These are phyloP conservation scores for Perizoma flavofasciatum DNA, from an alignment of 2,888 invertebrate species.

Conservation along the genomic window DNA sequence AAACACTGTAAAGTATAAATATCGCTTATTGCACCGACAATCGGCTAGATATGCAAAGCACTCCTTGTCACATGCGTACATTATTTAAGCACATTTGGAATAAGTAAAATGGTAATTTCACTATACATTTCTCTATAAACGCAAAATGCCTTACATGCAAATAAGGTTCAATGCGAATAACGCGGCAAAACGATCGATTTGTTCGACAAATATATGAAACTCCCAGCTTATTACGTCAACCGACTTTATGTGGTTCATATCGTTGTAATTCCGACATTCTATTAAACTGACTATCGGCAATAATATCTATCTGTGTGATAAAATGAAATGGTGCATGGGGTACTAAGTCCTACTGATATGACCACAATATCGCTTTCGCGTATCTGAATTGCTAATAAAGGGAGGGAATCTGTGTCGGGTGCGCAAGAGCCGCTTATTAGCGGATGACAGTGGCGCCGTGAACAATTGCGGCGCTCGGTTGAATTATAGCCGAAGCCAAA, in stretches of 20 bases:
- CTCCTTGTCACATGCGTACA: constrained; percentile 22
- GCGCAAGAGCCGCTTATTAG: constrained; percentile 58
- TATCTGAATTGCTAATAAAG: constrained; percentile 81
- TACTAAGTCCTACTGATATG: constrained; percentile 71
- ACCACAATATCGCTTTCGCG: constrained; percentile 74
- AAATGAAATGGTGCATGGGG: constrained; percentile 68
- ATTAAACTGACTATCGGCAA: constrained; percentile 66
- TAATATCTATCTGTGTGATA: constrained; percentile 65
- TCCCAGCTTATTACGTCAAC: constrained; percentile 69
- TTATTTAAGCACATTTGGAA: constrained; percentile 46
- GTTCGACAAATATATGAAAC: constrained; percentile 75
- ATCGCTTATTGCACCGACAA: constrained; percentile 26
- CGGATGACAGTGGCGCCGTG: constrained; percentile 57
- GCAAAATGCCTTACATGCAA: constrained; percentile 63
- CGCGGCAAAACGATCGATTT: constrained; percentile 67
- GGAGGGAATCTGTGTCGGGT: constrained; percentile 68
- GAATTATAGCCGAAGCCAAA: constrained; percentile 30
- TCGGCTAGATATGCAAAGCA: constrained; percentile 33
- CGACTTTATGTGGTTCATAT: constrained; percentile 70
- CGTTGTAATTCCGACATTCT: constrained; percentile 68
- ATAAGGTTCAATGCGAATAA: constrained; percentile 56
- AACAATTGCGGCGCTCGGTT: constrained; percentile 46
- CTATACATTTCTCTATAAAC: constrained; percentile 55
- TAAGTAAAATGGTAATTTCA: constrained; percentile 56
- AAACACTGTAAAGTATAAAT: constrained; percentile 26